Percentiles rank a stretch among this genome's conserved stretches.
These are phyloP conservation scores for Tryphoninae sp. DNA, from an alignment of 2,888 invertebrate species.

Conservation along the genomic window DNA sequence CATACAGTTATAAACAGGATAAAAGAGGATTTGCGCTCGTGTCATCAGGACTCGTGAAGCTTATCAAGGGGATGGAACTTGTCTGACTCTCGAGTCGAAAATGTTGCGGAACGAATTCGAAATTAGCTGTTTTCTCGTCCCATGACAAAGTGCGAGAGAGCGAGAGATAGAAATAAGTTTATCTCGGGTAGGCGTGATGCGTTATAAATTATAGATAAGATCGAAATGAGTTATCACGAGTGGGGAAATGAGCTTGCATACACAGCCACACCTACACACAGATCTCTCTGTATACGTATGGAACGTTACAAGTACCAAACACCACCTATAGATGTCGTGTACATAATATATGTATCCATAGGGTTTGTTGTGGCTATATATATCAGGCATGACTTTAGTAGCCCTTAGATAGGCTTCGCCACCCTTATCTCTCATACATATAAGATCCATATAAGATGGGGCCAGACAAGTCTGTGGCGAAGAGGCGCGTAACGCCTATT, in stretches of 20 bases:
- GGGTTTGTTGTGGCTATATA: conserved; percentile 49
- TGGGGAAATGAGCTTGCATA: conserved; percentile 27
- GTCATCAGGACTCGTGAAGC: conserved; percentile 45
- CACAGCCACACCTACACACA: background rate
- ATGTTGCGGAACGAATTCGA: conserved; percentile 48
- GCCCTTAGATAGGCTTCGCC: conserved; percentile 49
- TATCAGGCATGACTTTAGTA: conserved; percentile 55
- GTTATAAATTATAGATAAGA: conserved; percentile 65
- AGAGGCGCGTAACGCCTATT: conserved; percentile 57
- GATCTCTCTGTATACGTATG: background rate
- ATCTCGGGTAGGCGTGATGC: conserved; percentile 60
- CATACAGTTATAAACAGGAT: conserved; percentile 36
- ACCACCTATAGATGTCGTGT: conserved; percentile 35
- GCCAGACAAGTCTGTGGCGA: conserved; percentile 24
- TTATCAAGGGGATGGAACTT: background rate
- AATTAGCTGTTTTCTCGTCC: conserved; percentile 47
- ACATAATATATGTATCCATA: conserved; percentile 53
- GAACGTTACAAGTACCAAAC: conserved; percentile 12
- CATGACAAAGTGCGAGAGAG: conserved; percentile 20
- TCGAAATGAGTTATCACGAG: conserved; percentile 48
- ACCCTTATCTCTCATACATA: conserved; percentile 56
- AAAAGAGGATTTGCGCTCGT: background rate
- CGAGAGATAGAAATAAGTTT: conserved; percentile 33
- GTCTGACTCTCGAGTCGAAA: conserved; percentile 23
- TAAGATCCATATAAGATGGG: background rate